Evolutionary conservation across 2,797 vertebrate genomes (phyloP).

Genomic region (Lepilemur septentrionalis): DNA sequence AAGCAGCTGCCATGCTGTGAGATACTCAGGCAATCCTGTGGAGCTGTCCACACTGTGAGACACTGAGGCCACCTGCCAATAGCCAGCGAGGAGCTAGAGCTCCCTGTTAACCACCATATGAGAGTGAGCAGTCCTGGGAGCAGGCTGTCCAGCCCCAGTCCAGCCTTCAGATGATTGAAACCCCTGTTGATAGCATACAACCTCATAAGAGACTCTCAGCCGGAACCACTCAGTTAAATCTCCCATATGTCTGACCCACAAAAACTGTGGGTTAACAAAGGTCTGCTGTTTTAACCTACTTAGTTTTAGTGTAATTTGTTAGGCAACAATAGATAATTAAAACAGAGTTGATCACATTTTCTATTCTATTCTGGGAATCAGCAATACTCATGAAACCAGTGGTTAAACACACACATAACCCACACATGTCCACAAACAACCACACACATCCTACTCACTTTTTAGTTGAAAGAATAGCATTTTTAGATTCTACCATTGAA

Average conservation of each 20-base stretch:
- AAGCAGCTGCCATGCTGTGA: background rate
- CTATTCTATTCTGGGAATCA: conserved; percentile 15
- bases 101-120: background rate
- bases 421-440: background rate
- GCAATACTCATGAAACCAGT: background rate
- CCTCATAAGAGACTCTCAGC: background rate
- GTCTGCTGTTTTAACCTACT: background rate
- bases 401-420: background rate
- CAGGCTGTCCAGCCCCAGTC: background rate
- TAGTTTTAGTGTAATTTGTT: background rate
- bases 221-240: background rate
- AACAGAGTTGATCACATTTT: background rate
- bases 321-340: background rate
- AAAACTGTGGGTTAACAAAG: background rate
- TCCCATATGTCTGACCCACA: background rate
- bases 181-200: fast-evolving
- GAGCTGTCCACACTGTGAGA: background rate
- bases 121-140: background rate
- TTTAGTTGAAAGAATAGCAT: background rate
- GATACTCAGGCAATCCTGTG: background rate
- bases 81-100: background rate
- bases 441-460: background rate
- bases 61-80: fast-evolving
- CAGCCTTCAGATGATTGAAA: background rate
- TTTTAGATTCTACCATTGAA: background rate